phyloP scores from a whole-genome alignment of 2,888 invertebrate genomes.

The Electrophaes corylata region DNA sequence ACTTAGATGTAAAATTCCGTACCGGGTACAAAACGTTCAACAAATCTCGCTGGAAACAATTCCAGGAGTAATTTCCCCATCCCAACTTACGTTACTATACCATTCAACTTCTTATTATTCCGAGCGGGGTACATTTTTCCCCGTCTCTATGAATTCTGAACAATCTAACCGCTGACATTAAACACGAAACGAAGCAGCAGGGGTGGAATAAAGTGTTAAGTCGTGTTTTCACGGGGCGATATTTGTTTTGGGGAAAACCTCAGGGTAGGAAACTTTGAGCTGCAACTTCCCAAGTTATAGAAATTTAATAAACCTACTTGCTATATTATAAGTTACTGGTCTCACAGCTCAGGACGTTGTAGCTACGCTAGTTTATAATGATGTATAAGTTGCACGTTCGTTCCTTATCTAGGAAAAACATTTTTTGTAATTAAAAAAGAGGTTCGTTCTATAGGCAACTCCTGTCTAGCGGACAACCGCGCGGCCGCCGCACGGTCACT shows the following conservation, averaged over 20 bases:
- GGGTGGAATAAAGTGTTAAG: constrained; percentile 18
- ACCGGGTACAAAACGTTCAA: constrained; percentile 4
- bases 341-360: too few relatives aligned
- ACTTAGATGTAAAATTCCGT: constrained; percentile 16
- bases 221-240: constrained; percentile 3
- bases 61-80: constrained; percentile 25
- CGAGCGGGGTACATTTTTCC: constrained; percentile 28
- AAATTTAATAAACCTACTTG: neutral
- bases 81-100: constrained; percentile 21
- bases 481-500: too few relatives aligned
- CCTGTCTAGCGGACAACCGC: too few relatives aligned
- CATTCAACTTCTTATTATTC: constrained; percentile 31
- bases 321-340: neutral
- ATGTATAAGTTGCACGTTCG: too few relatives aligned
- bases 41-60: constrained; percentile 19
- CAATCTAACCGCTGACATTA: constrained; percentile 31
- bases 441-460: too few relatives aligned
- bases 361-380: too few relatives aligned
- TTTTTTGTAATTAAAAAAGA: too few relatives aligned
- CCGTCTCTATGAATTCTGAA: constrained; percentile 32
- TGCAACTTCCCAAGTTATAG: neutral
- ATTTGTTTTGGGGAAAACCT: neutral
- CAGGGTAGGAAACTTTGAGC: neutral
- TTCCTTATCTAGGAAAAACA: too few relatives aligned
- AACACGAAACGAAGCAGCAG: constrained; percentile 22